Base-by-base conservation (phyloP, 1,140 invertebrate species). In the Bombus cullumanus region DNA sequence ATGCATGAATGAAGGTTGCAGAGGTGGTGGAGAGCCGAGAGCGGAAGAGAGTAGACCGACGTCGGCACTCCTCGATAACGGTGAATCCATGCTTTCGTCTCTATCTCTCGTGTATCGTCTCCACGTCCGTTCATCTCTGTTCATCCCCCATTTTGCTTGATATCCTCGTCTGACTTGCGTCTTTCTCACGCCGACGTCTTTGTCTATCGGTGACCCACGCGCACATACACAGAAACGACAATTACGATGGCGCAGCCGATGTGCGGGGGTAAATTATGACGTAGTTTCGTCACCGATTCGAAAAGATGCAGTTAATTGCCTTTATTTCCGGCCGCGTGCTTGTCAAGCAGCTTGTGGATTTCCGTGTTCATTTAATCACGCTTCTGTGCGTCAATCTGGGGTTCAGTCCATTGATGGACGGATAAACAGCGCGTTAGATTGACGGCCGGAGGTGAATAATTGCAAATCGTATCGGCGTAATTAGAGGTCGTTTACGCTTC, bases 1-100 rank as follows among this genome's bases (percentile, higher is more conserved):
- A 87, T 88, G 86, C 86, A 92, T 91, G 91, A 92, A 91, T 91
- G 91, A 86, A 91, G 84, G 83, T 75, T 83, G 85, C 75, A 88
- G 87, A 81, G 85, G 88, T 87, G 88, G 85, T 84, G 74, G 85
- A 80, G 85, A 73, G 43, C 81, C 76, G 88, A 85, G 66, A 66
- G 80, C 69, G 69, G 80, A 86, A 79, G 82, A 88, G 75, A 75
- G 86, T 25, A 59, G 77, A 81, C 8, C 62, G 64, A 28, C 47
- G 69, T 41, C 39, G 83, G 25, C 81, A 83, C 22, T 68, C 85
- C 74, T 57, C 68, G 57, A 4, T 25, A 41, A 53, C 53, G 66
- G 78, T 75, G 79, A 76, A 75, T 82, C 84, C 57, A 12, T 41
- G 34, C 12, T 53, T 15, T 72, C 53, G 25, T 47, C 53, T 47